phyloP scores from a whole-genome alignment of 2,888 invertebrate species.

The Megastigmus dorsalis region DNA sequence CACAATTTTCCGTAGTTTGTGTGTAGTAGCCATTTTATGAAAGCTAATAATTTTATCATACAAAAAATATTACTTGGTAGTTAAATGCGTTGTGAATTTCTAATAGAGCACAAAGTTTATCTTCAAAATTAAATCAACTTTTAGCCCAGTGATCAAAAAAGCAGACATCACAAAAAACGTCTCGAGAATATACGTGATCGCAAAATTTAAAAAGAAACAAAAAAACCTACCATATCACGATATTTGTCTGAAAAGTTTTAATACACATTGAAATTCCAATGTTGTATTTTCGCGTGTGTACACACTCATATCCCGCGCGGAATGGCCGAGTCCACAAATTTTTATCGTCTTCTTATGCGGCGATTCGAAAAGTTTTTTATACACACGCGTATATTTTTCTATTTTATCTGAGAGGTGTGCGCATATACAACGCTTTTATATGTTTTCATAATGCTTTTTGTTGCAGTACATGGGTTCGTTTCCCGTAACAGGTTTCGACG shows the following conservation, averaged over 20 bases:
- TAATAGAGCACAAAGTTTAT: too few relatives aligned
- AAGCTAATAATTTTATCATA: too few relatives aligned
- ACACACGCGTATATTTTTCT: neutral
- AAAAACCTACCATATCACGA: too few relatives aligned
- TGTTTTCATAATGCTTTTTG: slow-evolving; percentile 62
- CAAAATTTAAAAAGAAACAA: too few relatives aligned
- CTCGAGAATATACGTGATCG: too few relatives aligned
- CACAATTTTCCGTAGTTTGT: too few relatives aligned
- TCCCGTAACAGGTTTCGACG: slow-evolving; percentile 83
- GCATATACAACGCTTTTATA: neutral
- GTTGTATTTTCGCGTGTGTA: neutral
- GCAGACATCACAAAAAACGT: neutral
- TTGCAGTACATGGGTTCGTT: slow-evolving; percentile 87
- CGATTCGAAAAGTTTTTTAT: slow-evolving; percentile 53
- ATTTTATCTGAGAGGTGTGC: neutral
- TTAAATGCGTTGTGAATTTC: too few relatives aligned
- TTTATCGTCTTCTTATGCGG: neutral
- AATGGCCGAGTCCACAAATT: neutral
- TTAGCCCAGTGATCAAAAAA: too few relatives aligned
- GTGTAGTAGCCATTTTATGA: too few relatives aligned
- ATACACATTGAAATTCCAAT: neutral
- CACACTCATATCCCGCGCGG: neutral
- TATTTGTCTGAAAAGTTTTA: neutral
- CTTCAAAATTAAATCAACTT: too few relatives aligned
- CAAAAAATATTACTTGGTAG: too few relatives aligned